Evolutionary conservation across 2,888 invertebrate species (phyloP), one percentile per base, ranked within the genome.

Genomic region (Balanococcus diminutus): DNA sequence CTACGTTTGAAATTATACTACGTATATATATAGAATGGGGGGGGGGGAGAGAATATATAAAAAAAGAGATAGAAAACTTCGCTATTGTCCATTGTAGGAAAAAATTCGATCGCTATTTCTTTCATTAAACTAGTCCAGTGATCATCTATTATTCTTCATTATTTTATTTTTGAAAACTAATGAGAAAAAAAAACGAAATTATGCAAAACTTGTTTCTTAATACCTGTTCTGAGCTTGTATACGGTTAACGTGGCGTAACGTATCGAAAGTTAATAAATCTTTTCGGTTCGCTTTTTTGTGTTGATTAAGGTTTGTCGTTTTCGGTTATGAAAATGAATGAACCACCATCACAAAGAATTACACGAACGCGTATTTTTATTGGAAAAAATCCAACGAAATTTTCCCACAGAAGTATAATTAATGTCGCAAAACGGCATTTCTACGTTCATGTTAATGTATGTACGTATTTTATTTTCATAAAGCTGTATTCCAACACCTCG

Each of bases 1-100:
- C 67, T 67, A 67, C 67, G 67, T 67, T 67, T 67, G 28, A 67
- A 67, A 67, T 67, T 67, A 67, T 67, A 28, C 56, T 56, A 56
- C 16, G 28, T 11, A 28, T 2, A 56, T 8, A 56, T n/a, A 19
- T 3, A 67, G n/a, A 56, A 22, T 1, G 8, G 8, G 22, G 2
- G 8, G 8, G 22, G 9, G 22, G 22, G 56, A 56, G 14, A 56
- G 19, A 56, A 56, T n/a, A n/a, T n/a, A n/a, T n/a, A 8, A 19
- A 22, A 56, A 56, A 22, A 56, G 22, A n/a, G n/a, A n/a, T 0
- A 56, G 25, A 67, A 67, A 67, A 67, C 28, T 28, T 28, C 28
- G 25, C 14, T 67, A 67, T 67, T 28, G 67, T 67, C 67, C 67
- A 14, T 67, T 67, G 9, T 28, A 67, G 46, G 25, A 67, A 28